A percentile compares a stretch with the other conserved stretches of the same genome.
These are phyloP conservation scores for Podabrus alpinus DNA, from an alignment of 2,888 invertebrate genomes.

Conservation along the genomic window DNA sequence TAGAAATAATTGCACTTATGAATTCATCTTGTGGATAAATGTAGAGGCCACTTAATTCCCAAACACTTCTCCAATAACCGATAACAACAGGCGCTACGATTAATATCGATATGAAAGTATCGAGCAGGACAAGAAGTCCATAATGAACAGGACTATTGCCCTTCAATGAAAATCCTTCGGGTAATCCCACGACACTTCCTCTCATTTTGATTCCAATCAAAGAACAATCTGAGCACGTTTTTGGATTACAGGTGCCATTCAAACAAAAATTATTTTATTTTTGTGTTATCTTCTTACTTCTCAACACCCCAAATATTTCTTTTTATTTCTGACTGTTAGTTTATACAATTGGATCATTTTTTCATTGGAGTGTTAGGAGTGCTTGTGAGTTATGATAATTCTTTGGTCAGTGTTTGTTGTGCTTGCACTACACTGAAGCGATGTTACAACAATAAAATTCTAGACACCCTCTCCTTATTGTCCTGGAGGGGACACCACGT, in stretches of 20 bases:
- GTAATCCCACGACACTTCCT: conserved; percentile 69
- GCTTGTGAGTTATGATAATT: not conserved
- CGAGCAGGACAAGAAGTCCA: conserved; percentile 68
- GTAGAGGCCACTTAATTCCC: conserved; percentile 77
- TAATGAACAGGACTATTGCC: conserved; percentile 58
- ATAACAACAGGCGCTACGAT: conserved; percentile 82
- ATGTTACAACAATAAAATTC: conserved; percentile 25
- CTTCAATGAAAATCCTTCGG: conserved; percentile 60
- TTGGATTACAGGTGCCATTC: not conserved
- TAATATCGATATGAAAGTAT: conserved; percentile 71
- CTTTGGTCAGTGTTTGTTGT: conserved; percentile 20
- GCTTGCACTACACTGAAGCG: conserved; percentile 25
- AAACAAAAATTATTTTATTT: not conserved
- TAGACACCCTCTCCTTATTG: conserved; percentile 37
- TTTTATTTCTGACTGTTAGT: not conserved
- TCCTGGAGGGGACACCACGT: conserved; percentile 42
- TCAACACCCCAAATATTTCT: not conserved
- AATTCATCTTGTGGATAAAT: conserved; percentile 66
- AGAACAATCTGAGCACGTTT: not conserved
- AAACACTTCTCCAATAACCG: conserved; percentile 85
- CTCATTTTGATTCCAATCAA: conserved; percentile 59
- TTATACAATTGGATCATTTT: not conserved
- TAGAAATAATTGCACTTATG: conserved; percentile 69
- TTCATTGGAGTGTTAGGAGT: not conserved
- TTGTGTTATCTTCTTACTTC: not conserved